Evolutionary conservation across 1,140 invertebrate species (phyloP), one percentile per base, ranked within the genome.

Genomic region (Drosophila miranda): DNA sequence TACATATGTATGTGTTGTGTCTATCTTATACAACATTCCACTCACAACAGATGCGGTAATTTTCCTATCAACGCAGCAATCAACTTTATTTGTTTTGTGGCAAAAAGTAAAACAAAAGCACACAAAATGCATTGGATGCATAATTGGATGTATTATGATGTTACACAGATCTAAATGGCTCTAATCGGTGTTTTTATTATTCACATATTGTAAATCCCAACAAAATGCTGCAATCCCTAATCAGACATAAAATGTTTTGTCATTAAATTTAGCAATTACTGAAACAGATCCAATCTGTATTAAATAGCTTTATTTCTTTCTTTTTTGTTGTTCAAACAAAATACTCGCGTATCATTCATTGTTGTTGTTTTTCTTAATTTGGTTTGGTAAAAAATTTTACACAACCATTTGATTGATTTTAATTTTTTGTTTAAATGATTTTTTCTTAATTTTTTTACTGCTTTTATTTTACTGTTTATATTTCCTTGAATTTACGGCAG

Each of bases 1-100:
- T 42, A 21, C 26, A 21, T 30, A 23, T 23, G 23, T 4, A 23
- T 23, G 23, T 23, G 21, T 21, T 23, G 23, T 23, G 23, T 26
- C 5, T 51, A 68, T 68, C 44, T 30, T 43, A 44, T 21, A 48
- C 21, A 58, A 51, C 34, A 59, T 43, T 61, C 42, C 51, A 43
- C 9, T 52, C 49, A 6, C 53, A 54, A 53, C 9, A 21, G 42
- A 81, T 72, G 74, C 52, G 50, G 74, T 83, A 55, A 70, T 81
- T 81, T 83, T 78, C 69, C 78, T 54, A 74, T 81, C 78, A 58
- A 48, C 48, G 45, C 58, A 68, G 45, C 58, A 68, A 75, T 70
- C 75, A 63, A 67, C 71, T 75, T 56, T 21, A 62, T 71, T 75
- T 42, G 62, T 49, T 48, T 13, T 56, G 26, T 9, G 23, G 34